phyloP scores from a whole-genome alignment of 2,113 vertebrate species.

The Nibea albiflora region DNA sequence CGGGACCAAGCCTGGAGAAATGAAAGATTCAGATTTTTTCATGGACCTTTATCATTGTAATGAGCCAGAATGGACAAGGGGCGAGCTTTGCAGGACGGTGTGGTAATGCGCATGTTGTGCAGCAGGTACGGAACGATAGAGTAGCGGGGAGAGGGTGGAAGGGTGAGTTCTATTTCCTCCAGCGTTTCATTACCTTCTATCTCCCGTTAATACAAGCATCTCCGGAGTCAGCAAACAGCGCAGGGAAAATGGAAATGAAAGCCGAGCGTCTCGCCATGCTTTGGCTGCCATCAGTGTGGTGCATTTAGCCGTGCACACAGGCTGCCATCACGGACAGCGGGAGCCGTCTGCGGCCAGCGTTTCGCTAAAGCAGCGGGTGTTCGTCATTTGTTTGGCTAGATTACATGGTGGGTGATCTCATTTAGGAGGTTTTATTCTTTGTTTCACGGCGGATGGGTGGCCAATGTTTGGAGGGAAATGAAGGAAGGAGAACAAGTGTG shows the following conservation, averaged over 20 bases:
- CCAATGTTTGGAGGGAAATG: conserved; percentile 69
- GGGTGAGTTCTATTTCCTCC: conserved; percentile 48
- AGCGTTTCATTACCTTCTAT: conserved; percentile 70
- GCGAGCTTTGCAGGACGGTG: conserved; percentile 40
- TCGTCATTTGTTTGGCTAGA: conserved; percentile 77
- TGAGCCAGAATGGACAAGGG: conserved; percentile 57
- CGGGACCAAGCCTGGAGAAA: conserved; percentile 28
- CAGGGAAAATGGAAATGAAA: conserved; percentile 67
- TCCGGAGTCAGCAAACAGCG: conserved; percentile 63
- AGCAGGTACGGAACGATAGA: conserved; percentile 56
- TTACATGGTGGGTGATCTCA: conserved; percentile 77
- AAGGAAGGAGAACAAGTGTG: conserved; percentile 53
- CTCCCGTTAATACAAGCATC: conserved; percentile 69
- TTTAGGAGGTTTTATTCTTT: conserved; percentile 75
- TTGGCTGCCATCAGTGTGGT: conserved; percentile 60
- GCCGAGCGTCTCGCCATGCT: conserved; percentile 38
- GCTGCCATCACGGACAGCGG: conserved; percentile 62
- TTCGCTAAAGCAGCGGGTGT: conserved; percentile 65
- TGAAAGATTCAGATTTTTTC: conserved; percentile 59
- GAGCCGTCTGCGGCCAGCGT: conserved; percentile 51
- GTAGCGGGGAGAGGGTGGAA: background rate
- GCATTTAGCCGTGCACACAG: conserved; percentile 63
- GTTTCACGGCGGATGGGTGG: conserved; percentile 69
- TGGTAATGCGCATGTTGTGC: conserved; percentile 56
- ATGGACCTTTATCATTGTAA: conserved; percentile 69